These are phyloP conservation scores for Rhamphomyia laevipes DNA, from an alignment of 2,888 invertebrate species.

Conservation along the genomic window DNA sequence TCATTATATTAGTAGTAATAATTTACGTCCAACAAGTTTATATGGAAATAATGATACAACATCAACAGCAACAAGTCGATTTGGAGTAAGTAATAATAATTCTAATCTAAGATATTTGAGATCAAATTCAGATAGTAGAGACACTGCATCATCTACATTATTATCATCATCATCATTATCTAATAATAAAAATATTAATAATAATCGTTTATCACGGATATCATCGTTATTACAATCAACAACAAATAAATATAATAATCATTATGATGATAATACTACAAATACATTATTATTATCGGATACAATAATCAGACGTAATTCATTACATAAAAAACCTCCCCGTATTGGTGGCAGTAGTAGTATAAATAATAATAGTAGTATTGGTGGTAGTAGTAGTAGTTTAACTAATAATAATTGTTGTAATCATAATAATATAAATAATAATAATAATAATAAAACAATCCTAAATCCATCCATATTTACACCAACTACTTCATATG, in stretches of 20 bases:
- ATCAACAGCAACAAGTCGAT: slow-evolving; percentile 30
- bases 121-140: slow-evolving; percentile 14
- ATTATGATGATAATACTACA: slow-evolving; percentile 4
- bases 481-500: background rate
- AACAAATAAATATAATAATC: background rate
- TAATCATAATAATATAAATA: no score
- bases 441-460: no score
- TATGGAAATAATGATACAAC: slow-evolving; percentile 32
- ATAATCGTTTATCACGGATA: slow-evolving; percentile 2
- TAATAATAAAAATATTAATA: background rate
- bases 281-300: background rate
- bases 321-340: slow-evolving; percentile 12
- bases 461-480: background rate
- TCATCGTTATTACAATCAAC: background rate
- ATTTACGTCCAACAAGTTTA: slow-evolving; percentile 2
- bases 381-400: background rate
- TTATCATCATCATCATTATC: background rate
- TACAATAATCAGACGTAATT: background rate
- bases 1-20: no score
- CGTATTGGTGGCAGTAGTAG: slow-evolving; percentile 6
- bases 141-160: slow-evolving; percentile 4
- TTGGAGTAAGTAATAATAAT: slow-evolving; percentile 34
- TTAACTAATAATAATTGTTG: slow-evolving; percentile 1
- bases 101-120: slow-evolving; percentile 11
- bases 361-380: slow-evolving; percentile 1